Evolutionary conservation across 1,140 invertebrate genomes (phyloP).

Genomic region (Anadara kagoshimensis): DNA sequence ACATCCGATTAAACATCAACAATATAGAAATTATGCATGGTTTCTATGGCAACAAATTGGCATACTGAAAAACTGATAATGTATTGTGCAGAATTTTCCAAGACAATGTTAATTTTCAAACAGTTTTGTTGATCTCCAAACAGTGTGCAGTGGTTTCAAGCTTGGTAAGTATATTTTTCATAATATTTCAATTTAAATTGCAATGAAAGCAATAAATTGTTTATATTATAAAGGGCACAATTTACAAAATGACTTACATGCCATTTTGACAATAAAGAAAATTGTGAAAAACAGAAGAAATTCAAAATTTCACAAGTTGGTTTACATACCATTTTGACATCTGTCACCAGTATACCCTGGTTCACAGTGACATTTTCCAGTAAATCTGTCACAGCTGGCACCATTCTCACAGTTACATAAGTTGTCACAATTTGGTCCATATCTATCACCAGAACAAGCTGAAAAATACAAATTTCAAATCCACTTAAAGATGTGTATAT

Average conservation of each 20-base stretch:
- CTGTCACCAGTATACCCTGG: conserved; percentile 73
- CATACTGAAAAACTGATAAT: no score
- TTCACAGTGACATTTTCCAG: conserved; percentile 83
- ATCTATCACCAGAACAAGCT: conserved; percentile 48
- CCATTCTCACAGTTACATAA: conserved; percentile 88
- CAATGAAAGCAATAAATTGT: no score
- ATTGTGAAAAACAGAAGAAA: not conserved
- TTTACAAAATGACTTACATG: conserved; percentile 34
- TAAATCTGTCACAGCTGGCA: conserved; percentile 70
- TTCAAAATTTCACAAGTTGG: not conserved
- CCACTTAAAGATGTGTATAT: no score
- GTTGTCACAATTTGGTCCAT: conserved; percentile 84
- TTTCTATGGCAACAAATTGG: no score
- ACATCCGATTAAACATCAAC: no score
- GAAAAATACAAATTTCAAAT: conserved; percentile 19
- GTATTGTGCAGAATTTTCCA: no score
- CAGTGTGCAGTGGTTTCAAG: no score
- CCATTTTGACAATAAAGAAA: conserved; percentile 56
- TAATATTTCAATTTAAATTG: no score
- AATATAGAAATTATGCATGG: no score
- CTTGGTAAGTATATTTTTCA: no score
- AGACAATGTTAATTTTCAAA: no score
- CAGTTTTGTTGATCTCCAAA: no score
- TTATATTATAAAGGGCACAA: not conserved
- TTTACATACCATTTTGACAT: conserved; percentile 63